These are phyloP conservation scores for Rattus norvegicus DNA, from an alignment of 2,113 vertebrate genomes.

Conservation along the genomic window DNA sequence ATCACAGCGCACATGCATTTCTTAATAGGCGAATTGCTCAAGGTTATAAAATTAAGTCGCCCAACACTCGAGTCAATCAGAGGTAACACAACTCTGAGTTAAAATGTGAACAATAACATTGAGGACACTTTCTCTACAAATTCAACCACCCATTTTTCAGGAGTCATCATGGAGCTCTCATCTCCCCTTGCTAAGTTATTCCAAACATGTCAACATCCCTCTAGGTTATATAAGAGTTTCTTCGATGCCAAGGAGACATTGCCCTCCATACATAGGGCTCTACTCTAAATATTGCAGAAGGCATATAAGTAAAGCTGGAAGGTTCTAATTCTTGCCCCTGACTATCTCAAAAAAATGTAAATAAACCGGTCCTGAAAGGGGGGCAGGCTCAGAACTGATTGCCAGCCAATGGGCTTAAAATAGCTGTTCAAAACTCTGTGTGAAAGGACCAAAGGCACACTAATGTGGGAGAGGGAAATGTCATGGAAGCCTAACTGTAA, in stretches of 20 bases:
- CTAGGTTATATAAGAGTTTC: conserved; percentile 25
- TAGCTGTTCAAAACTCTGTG: conserved; percentile 38
- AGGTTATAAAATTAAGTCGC: conserved; percentile 50
- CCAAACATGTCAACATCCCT: not conserved
- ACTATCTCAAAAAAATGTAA: conserved; percentile 14
- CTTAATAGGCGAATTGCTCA: conserved; percentile 6
- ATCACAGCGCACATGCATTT: conserved; percentile 2
- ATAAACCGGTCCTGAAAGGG: conserved; percentile 23
- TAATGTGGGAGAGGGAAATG: no score
- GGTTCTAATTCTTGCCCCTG: not conserved
- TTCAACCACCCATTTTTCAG: conserved; percentile 25
- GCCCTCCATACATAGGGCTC: not conserved
- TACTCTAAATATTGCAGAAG: conserved; percentile 8
- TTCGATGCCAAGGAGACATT: not conserved
- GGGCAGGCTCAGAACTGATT: not conserved
- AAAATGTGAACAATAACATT: not conserved
- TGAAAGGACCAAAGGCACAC: not conserved
- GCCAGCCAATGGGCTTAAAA: not conserved
- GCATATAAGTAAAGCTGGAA: not conserved
- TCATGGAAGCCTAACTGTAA: not conserved
- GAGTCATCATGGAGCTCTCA: not conserved
- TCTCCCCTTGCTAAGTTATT: conserved; percentile 30
- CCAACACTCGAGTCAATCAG: conserved; percentile 41
- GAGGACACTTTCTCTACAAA: conserved; percentile 40
- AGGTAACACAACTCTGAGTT: conserved; percentile 49